Evolutionary conservation across 2,797 vertebrate species (phyloP), one percentile per base, ranked within the genome.

Genomic region (Onychomys arenicola): DNA sequence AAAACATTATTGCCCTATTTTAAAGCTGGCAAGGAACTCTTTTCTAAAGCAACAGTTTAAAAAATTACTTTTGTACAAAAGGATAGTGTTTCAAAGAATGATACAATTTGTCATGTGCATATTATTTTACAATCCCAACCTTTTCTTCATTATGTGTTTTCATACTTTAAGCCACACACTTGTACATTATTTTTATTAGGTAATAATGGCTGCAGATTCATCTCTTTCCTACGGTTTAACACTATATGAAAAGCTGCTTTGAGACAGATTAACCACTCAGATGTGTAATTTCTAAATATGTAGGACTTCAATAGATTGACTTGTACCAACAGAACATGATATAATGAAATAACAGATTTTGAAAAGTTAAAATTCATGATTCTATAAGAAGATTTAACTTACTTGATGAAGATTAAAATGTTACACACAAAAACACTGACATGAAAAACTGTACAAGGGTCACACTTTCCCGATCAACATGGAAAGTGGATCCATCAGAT

Each of bases 311-410:
- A 93, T 77, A 92, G 92, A 90, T 34, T 92, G 14, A 75, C 75
- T 90, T 95, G 78, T 40, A 73, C 12, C 83, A 93, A 65, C 6
- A 80, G 52, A 6, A 57, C 11, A 92, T 49, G 73, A 32, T 81
- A 1, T 57, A n/a, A 27, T 89, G 91, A 95, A 96, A 92, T 7
- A 91, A 77, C n/a, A 96, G 25, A 89, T 65, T 94, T 29, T 92
- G n/a, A 96, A 90, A 81, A 34, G 61, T 55, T 81, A 84, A 90
- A 88, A 57, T 17, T 85, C 52, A 93, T 91, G 25, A 96, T 87
- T 95, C 96, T 76, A 93, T 96, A 97, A 75, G 89, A 77, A 77
- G 75, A 55, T 46, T 93, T 94, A 94, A 97, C 97, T 97, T 98
- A 97, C 96, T 92, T 97, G 96, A 94, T 89, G 76, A 76, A 89